Conservation (phyloP, 2,888 invertebrate genomes). For the Tetranychus truncatus region DNA sequence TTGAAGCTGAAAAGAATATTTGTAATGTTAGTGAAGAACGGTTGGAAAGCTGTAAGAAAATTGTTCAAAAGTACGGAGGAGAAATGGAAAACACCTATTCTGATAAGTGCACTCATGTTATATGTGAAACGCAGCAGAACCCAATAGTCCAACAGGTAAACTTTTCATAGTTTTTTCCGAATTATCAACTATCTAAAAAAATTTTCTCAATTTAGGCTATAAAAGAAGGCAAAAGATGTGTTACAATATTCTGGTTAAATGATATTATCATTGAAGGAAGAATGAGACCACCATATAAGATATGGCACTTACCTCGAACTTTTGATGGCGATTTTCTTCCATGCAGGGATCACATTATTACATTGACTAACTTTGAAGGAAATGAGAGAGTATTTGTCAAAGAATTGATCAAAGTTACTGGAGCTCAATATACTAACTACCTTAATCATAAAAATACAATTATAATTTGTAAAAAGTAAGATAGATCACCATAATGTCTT, state of each 20-base stretch:
- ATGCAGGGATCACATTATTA: constrained; percentile 45
- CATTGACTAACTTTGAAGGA: constrained; percentile 71
- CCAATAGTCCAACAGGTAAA: constrained; percentile 65
- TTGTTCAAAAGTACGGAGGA: constrained; percentile 60
- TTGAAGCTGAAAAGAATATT: constrained; percentile 47
- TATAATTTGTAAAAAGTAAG: constrained; percentile 38
- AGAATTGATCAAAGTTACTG: constrained; percentile 63
- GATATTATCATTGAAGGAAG: constrained; percentile 70
- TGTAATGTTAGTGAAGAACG: constrained; percentile 29
- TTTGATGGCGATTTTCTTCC: constrained; percentile 33
- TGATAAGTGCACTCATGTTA: constrained; percentile 68
- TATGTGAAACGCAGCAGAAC: constrained; percentile 74
- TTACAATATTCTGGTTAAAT: constrained; percentile 72
- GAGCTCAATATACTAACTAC: constrained; percentile 54
- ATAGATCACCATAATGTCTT: background rate
- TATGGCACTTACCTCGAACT: constrained; percentile 63
- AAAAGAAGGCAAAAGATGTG: constrained; percentile 49
- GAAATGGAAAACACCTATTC: constrained; percentile 69
- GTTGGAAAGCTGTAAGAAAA: constrained; percentile 27
- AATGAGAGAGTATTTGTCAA: constrained; percentile 62
- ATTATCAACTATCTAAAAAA: constrained; percentile 34
- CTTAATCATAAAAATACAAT: constrained; percentile 38
- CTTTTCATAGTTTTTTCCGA: background rate
- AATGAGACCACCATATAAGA: constrained; percentile 77
- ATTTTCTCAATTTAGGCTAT: constrained; percentile 33